Evolutionary conservation across 2,797 vertebrate species (phyloP), one percentile per base, ranked within the genome.

Genomic region (Darevskia nairensis): DNA sequence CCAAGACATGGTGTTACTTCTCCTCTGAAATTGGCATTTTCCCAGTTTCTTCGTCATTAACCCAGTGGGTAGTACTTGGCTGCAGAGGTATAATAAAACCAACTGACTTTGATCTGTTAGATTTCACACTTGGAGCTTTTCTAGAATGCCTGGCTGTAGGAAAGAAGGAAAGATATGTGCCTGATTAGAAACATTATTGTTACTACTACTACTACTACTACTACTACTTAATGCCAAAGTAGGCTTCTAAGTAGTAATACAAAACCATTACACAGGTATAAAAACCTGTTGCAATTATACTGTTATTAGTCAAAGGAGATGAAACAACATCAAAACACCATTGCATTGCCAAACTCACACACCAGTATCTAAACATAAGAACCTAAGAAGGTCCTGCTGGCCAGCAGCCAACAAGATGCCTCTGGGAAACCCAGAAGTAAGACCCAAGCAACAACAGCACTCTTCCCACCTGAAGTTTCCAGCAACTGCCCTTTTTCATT

Each of bases 101-200:
- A 69, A 94, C 71, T 0, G 94, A 96, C 71, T 91, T 85, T 0
- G 91, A 96, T 0, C 90, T 83, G 90, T 29, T 89, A 61, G 89
- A 91, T 75, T 94, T 94, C 87, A 71, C 68, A 3, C 89, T 90
- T 72, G 1, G 72, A 39, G 84, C n/a, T 82, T 90, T 90, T 39
- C 92, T 78, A 0, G 82, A 66, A 46, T 86, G 84, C 39, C 85
- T 80, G 74, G 79, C 94, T 96, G 89, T 0, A 83, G 72, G 59
- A 90, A 84, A 81, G 74, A 78, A 94, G 39, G 77, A 90, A 89
- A 83, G 27, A 68, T 46, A 1, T 69, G 5, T 11, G 46, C 17
- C 1, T 32, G 8, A 4, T 4, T 4, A 89, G 61, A 46, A 85
- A 59, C 1, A 23, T 19, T 64, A 64, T 5, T 64, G 23, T 5